phyloP scores from a whole-genome alignment of 2,113 vertebrate genomes.

The Scomber scombrus region DNA sequence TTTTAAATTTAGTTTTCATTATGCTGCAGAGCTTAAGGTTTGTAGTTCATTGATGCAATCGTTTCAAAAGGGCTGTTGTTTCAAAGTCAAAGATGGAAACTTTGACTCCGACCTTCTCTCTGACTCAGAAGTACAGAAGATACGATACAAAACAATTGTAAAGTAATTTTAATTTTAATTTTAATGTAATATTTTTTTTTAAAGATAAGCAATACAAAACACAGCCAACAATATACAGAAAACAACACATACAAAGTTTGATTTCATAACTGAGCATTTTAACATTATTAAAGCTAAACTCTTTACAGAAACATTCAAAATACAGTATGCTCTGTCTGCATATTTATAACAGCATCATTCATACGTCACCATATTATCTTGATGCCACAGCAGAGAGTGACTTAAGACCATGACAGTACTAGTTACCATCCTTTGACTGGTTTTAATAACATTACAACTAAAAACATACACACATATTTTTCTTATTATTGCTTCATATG shows the following conservation, averaged over 20 bases:
- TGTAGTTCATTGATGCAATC: too few relatives aligned
- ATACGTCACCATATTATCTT: background rate
- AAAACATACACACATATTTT: too few relatives aligned
- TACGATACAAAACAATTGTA: too few relatives aligned
- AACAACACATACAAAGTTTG: background rate
- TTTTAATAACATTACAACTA: too few relatives aligned
- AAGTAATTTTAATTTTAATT: background rate
- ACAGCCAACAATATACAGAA: background rate
- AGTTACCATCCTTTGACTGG: background rate
- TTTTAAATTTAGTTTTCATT: too few relatives aligned
- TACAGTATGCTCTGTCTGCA: background rate
- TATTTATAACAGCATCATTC: conserved; percentile 35
- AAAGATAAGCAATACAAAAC: conserved; percentile 26
- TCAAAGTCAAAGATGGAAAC: too few relatives aligned
- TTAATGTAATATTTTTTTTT: background rate
- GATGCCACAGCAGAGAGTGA: background rate
- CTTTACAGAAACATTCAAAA: conserved; percentile 25
- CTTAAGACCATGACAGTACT: too few relatives aligned
- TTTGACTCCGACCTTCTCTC: too few relatives aligned
- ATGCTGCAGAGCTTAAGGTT: too few relatives aligned
- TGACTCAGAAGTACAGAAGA: too few relatives aligned
- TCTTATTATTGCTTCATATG: too few relatives aligned
- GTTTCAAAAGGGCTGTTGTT: too few relatives aligned
- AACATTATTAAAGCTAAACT: background rate
- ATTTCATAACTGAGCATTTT: background rate